These are phyloP conservation scores for Protula sp. DNA, from an alignment of 2,888 invertebrate genomes.

Conservation along the genomic window DNA sequence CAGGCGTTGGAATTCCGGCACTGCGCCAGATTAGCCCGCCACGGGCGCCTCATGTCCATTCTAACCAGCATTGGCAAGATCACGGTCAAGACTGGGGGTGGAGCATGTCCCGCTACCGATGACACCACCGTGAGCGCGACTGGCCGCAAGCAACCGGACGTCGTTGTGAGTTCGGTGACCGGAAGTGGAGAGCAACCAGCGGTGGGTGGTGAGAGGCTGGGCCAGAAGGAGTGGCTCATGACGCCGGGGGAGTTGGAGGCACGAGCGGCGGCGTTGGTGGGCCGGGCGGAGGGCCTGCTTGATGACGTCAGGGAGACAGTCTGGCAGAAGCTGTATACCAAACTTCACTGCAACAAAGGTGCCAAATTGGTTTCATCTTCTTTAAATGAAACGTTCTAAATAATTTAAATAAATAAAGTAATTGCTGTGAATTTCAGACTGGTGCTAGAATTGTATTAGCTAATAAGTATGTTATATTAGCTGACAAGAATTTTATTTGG, in stretches of 20 bases:
- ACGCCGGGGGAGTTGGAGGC: background rate
- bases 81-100: constrained; percentile 14
- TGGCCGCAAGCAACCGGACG: too few relatives aligned
- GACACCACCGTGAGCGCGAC: background rate
- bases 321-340: background rate
- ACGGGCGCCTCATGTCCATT: background rate
- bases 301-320: background rate
- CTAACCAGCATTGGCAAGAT: constrained; percentile 11
- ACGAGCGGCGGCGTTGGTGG: background rate
- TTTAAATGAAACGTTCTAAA: too few relatives aligned
- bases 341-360: background rate
- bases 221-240: background rate
- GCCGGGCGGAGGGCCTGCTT: background rate
- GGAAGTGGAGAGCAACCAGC: too few relatives aligned
- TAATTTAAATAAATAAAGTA: too few relatives aligned
- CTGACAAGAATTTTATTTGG: too few relatives aligned
- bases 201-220: too few relatives aligned
- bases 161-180: too few relatives aligned
- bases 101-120: background rate
- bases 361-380: too few relatives aligned
- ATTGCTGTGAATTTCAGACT: too few relatives aligned
- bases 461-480: too few relatives aligned
- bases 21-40: background rate
- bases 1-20: constrained; percentile 2
- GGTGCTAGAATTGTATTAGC: too few relatives aligned